Evolutionary conservation across 2,113 vertebrate species (phyloP), one percentile per base, ranked within the genome.

Genomic region (Oenanthe melanoleuca): DNA sequence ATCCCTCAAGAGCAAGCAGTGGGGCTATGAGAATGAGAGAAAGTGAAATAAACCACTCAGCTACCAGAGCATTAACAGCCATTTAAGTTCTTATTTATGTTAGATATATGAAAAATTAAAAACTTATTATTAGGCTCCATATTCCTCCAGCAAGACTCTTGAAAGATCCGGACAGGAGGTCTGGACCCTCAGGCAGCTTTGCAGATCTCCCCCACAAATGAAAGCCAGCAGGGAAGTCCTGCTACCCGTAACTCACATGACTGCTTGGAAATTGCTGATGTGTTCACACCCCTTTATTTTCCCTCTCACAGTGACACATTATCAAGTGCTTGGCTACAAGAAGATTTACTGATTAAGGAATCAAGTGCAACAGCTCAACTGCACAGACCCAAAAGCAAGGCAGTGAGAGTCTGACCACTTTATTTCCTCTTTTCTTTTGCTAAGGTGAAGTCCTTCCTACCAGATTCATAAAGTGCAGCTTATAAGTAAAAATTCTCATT

Each of bases 301-400:
- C 44, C 49, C 53, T 81, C 79, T 81, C 65, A 55, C 33, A 57
- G n/a, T 6, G 42, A 67, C 44, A 40, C 40, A 66, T 70, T 8
- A 81, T 52, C 14, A 56, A 66, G 61, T 18, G 13, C 65, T 74
- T 75, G 44, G 69, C 80, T 89, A 64, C 64, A 74, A 52, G 40
- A 80, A 59, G 44, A 71, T 71, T 88, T 80, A 52, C 80, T 56
- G 72, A 86, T 86, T 49, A 23, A 88, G 75, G 79, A 12, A 86
- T 66, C 18, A 73, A 80, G 64, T 14, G 28, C 71, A 86, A 66
- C 42, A 65, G 50, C 64, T 90, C 67, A 63, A 38, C 26, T 47
- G 64, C 44, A 71, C 56, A 40, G 55, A 55, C 23, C 33, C 73
- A 61, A 80, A 81, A 83, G 75, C 63, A 80, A n/a, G 33, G 29